Base-by-base conservation (phyloP, 2,888 invertebrate species). In the Callinectes sapidus region DNA sequence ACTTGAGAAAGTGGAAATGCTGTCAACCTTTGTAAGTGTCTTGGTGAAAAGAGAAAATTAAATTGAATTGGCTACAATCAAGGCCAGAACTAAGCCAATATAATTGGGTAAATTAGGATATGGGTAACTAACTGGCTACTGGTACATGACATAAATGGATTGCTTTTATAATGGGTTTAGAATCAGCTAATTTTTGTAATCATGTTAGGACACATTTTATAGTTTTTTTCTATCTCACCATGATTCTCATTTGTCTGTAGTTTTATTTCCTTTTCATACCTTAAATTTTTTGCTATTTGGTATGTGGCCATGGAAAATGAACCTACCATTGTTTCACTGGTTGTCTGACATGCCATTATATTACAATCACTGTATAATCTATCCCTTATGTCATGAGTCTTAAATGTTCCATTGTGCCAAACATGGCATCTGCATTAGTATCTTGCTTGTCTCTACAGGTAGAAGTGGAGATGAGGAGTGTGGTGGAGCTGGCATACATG, bases 391-490 rank as follows among this genome's bases (percentile, higher is more conserved):
- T 18, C 16, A 61, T 61, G 61, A 61, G 18, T 18, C 16, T 61
- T 2, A 18, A 23, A 87, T 87, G 10, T 18, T 16, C 23, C 42
- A 39, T 87, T 42, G 39, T 42, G 35, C 87, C 32, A 87, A 10
- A 42, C 35, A n/a, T n/a, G 16, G 32, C 23, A 87, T 23, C 81
- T n/a, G 18, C 32, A 35, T 71, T 66, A 39, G 3, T n/a, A 28
- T 13, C 28, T 71, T 81, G 32, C 16, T 35, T 81, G n/a, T 81
- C 35, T 13, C 35, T 81, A 16, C 90, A 94, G 94, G 86, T 66
- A 32, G 86, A 88, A 14, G 90, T 94, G 35, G 94, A 94, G 93
- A 94, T 94, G 94, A 92, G 93, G n/a, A 77, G 88, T 85, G 90
- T 91, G 42, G 89, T 90, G 48, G 77, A 87, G n/a, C 77, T 94